Percentiles rank a stretch among this genome's conserved stretches.
Conservation (phyloP, 1,140 invertebrate genomes). For the Chironomus striatipennis region DNA sequence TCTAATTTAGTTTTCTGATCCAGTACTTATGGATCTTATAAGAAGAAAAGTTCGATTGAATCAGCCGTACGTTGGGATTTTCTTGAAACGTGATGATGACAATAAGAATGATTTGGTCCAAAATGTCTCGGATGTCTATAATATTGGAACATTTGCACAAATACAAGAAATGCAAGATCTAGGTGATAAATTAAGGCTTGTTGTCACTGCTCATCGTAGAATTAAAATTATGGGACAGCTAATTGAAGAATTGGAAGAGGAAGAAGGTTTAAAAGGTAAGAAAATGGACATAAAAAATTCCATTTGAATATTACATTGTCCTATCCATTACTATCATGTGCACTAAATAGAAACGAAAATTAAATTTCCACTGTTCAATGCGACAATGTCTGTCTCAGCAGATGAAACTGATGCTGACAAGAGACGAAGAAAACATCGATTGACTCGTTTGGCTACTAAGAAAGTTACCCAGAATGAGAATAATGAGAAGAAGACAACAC, state of each 20-base stretch:
- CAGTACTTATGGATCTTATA: slow-evolving; percentile 80
- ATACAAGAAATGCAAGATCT: slow-evolving; percentile 96
- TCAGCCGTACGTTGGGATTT: slow-evolving; percentile 96
- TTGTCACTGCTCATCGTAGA: slow-evolving; percentile 88
- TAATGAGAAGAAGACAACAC: slow-evolving; percentile 17
- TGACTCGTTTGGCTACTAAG: slow-evolving; percentile 27
- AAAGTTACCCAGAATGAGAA: slow-evolving; percentile 20
- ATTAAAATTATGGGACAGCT: slow-evolving; percentile 72
- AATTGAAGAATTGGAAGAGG: slow-evolving; percentile 53
- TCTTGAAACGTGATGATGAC: slow-evolving; percentile 87
- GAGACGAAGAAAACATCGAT: slow-evolving; percentile 44
- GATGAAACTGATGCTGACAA: slow-evolving; percentile 46
- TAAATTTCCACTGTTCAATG: slow-evolving; percentile 55
- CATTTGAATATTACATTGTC: no score
- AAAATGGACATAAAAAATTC: neutral
- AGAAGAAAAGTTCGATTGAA: slow-evolving; percentile 90
- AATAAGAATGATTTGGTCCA: slow-evolving; percentile 83
- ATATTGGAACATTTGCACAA: slow-evolving; percentile 93
- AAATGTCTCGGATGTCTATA: slow-evolving; percentile 78
- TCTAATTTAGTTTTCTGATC: slow-evolving; percentile 66
- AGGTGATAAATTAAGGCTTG: slow-evolving; percentile 81
- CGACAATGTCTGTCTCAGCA: slow-evolving; percentile 49
- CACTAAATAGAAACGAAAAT: slow-evolving; percentile 38
- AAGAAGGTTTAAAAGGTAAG: slow-evolving; percentile 17
- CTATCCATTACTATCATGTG: no score